Percentiles rank a stretch among this genome's conserved stretches.
phyloP scores from a whole-genome alignment of 1,140 invertebrate species.

The Diabrotica undecimpunctata region DNA sequence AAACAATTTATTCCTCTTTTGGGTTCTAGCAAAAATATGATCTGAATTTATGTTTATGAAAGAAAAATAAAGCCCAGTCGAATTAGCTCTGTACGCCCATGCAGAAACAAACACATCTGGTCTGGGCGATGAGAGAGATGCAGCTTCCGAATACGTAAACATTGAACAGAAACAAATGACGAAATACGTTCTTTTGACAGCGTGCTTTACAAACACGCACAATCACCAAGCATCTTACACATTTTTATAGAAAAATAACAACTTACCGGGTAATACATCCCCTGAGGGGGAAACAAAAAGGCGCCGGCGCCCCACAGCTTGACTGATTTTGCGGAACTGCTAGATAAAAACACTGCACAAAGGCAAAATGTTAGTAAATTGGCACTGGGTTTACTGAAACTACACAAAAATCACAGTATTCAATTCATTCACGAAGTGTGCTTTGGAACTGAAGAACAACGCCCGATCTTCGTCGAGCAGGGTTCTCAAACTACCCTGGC shows the following conservation, averaged over 20 bases:
- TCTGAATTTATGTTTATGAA: not conserved
- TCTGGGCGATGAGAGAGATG: constrained; percentile 11
- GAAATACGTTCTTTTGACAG: constrained; percentile 14
- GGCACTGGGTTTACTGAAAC: constrained; percentile 20
- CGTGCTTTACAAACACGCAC: not conserved
- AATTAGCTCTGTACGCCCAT: constrained; percentile 5
- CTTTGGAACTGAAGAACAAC: constrained; percentile 30
- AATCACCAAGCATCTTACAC: not conserved
- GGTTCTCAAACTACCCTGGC: constrained; percentile 39
- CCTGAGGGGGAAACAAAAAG: constrained; percentile 88
- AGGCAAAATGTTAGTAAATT: constrained; percentile 26
- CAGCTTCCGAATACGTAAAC: constrained; percentile 9
- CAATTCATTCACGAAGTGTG: constrained; percentile 4
- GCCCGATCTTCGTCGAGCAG: constrained; percentile 36
- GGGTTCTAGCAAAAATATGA: too few species aligned
- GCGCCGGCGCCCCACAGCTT: constrained; percentile 91
- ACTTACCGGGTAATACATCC: constrained; percentile 91
- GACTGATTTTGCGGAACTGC: constrained; percentile 65
- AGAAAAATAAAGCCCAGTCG: not conserved
- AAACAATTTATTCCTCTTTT: too few species aligned
- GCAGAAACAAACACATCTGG: constrained; percentile 14
- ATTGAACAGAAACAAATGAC: constrained; percentile 15
- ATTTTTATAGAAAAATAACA: constrained; percentile 5
- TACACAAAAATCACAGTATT: constrained; percentile 6
- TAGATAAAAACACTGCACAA: constrained; percentile 40